Conservation (phyloP, 2,113 vertebrate species). For the Blennius ocellaris region DNA sequence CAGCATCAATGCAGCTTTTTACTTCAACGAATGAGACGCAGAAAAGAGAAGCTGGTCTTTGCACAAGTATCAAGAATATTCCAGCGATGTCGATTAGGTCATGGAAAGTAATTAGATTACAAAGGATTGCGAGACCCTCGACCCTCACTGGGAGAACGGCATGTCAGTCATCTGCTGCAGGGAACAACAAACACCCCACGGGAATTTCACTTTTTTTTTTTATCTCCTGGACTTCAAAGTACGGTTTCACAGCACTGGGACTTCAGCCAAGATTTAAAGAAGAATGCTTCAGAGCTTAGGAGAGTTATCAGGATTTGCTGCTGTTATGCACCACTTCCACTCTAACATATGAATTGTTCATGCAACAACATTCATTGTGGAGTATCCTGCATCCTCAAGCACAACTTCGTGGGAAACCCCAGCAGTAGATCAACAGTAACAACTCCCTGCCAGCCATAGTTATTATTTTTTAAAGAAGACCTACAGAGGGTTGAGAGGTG, state of each 20-base stretch:
- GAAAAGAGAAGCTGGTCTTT: background rate
- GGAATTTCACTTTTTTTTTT: conserved; percentile 47
- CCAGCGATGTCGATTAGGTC: background rate
- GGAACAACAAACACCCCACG: conserved; percentile 21
- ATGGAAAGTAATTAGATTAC: background rate
- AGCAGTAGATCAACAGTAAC: conserved; percentile 24
- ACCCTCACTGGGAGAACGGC: background rate
- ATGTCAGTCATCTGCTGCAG: conserved; percentile 4
- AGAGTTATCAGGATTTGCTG: conserved; percentile 55
- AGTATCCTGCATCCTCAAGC: conserved; percentile 32
- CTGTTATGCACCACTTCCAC: conserved; percentile 46
- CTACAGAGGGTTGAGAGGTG: background rate
- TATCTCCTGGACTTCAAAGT: conserved; percentile 63
- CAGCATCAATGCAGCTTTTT: conserved; percentile 44
- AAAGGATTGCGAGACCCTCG: background rate
- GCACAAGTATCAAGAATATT: background rate
- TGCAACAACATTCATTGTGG: conserved; percentile 2
- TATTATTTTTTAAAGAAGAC: background rate
- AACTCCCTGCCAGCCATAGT: conserved; percentile 4
- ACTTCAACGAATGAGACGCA: background rate
- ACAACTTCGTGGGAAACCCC: conserved; percentile 53
- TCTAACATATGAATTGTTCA: conserved; percentile 31
- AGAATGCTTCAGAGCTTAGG: conserved; percentile 41
- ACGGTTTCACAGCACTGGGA: conserved; percentile 35
- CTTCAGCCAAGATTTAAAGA: conserved; percentile 40